phyloP scores from a whole-genome alignment of 2,888 invertebrate species.

The Acanthacorydalis orientalis region DNA sequence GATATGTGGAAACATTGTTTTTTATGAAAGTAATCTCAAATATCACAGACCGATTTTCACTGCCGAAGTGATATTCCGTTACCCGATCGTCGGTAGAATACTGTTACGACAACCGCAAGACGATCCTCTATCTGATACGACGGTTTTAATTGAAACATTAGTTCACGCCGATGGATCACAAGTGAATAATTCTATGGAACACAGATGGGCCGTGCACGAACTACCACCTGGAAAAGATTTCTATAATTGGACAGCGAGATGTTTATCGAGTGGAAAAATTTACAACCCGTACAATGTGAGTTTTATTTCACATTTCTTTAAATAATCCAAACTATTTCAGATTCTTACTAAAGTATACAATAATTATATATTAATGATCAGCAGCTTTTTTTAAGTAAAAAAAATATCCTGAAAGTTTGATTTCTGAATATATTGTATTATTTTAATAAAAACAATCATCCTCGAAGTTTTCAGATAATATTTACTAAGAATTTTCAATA shows the following conservation, averaged over 20 bases:
- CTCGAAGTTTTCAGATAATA: too few species aligned
- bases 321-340: background rate
- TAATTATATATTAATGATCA: background rate
- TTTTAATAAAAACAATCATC: too few species aligned
- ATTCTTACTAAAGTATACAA: background rate
- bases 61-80: constrained; percentile 66
- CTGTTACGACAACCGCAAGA: constrained; percentile 66
- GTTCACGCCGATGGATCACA: constrained; percentile 75
- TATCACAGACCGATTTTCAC: constrained; percentile 58
- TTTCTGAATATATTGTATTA: too few species aligned
- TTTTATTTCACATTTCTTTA: too few species aligned
- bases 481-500: background rate
- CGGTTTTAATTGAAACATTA: constrained; percentile 64
- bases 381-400: too few species aligned
- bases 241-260: constrained; percentile 78
- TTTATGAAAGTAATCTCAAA: constrained; percentile 44
- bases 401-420: too few species aligned
- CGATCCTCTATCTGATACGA: constrained; percentile 71
- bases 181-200: constrained; percentile 52
- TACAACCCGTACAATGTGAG: constrained; percentile 59
- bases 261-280: constrained; percentile 58
- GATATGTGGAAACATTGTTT: constrained; percentile 46
- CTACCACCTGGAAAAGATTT: constrained; percentile 69
- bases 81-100: constrained; percentile 75
- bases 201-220: constrained; percentile 74